Conservation (phyloP, 2,888 invertebrate species). For the Luperina nickerlii region DNA sequence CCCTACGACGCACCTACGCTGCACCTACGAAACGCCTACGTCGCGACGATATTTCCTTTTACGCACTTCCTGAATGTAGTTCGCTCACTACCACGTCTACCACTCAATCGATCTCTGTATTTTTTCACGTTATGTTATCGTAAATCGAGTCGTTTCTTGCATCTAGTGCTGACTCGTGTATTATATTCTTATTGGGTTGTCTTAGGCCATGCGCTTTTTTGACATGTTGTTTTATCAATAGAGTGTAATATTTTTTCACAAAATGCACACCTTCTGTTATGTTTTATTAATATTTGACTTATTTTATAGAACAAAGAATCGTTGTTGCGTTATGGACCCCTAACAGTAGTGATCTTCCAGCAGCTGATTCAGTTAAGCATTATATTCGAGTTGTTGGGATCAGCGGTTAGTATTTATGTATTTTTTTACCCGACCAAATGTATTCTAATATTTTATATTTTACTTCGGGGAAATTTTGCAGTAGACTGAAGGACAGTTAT, state of each 20-base stretch:
- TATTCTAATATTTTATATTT: background rate
- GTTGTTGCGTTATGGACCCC: conserved; percentile 50
- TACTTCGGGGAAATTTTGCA: background rate
- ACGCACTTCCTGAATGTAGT: background rate
- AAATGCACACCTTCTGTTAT: background rate
- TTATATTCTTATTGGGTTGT: background rate
- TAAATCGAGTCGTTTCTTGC: background rate
- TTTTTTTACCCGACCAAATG: background rate
- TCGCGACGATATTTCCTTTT: background rate
- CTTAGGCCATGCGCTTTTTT: background rate
- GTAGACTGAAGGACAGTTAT: background rate
- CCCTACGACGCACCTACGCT: background rate
- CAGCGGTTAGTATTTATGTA: conserved; percentile 58
- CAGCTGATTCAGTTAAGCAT: conserved; percentile 70
- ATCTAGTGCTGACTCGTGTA: background rate
- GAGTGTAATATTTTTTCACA: background rate
- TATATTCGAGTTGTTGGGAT: conserved; percentile 67
- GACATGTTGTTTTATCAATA: background rate
- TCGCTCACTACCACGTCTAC: background rate
- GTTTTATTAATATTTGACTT: background rate
- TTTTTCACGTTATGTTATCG: background rate
- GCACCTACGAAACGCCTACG: no score
- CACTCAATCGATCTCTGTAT: background rate
- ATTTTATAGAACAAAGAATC: conserved; percentile 44
- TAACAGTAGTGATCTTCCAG: conserved; percentile 65